A percentile compares a stretch with the other conserved stretches of the same genome.
Conservation (phyloP, 2,888 invertebrate species). For the Bembecia ichneumoniformis region DNA sequence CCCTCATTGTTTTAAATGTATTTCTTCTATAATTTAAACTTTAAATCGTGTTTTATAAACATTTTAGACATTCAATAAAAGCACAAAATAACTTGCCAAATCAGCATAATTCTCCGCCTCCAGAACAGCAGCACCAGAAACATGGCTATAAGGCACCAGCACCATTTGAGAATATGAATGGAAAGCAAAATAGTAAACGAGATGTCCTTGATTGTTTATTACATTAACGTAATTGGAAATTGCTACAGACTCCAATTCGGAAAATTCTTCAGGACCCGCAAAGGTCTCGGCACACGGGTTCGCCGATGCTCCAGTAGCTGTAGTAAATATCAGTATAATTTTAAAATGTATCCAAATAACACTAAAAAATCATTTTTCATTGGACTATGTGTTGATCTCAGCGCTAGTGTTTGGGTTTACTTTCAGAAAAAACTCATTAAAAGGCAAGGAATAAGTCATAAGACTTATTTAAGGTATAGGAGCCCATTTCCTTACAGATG, state of each 20-base stretch:
- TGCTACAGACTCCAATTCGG: slow-evolving; percentile 65
- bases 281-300: slow-evolving; percentile 57
- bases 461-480: too few species aligned
- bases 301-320: slow-evolving; percentile 45
- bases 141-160: slow-evolving; percentile 73
- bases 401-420: too few species aligned
- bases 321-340: slow-evolving; percentile 6
- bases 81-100: slow-evolving; percentile 13
- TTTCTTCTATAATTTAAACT: too few species aligned
- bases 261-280: slow-evolving; percentile 67
- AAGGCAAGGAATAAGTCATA: too few species aligned
- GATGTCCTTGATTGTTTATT: slow-evolving; percentile 49
- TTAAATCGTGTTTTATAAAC: too few species aligned
- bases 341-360: too few species aligned
- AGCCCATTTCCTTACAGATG: too few species aligned
- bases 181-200: slow-evolving; percentile 64
- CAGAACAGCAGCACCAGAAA: slow-evolving; percentile 33
- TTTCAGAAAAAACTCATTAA: too few species aligned
- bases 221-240: slow-evolving; percentile 31
- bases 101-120: slow-evolving; percentile 38
- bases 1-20: too few species aligned
- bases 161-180: slow-evolving; percentile 82
- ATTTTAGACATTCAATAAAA: too few species aligned
- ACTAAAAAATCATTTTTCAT: too few species aligned
- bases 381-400: too few species aligned